Base-by-base conservation (phyloP, 2,797 vertebrate genomes). In the Acanthurus tractus region DNA sequence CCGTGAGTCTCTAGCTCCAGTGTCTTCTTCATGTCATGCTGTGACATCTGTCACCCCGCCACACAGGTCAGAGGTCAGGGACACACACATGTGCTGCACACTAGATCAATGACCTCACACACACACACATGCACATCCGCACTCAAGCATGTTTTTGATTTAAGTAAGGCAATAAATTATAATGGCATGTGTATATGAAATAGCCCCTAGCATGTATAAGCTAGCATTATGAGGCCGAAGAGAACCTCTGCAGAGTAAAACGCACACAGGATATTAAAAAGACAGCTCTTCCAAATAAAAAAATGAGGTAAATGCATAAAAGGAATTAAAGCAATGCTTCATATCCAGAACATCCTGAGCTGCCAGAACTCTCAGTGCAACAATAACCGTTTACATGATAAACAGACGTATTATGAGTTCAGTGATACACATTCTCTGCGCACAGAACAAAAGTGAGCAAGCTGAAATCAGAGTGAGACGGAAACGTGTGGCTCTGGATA, bases 31-130 rank as follows among this genome's bases (percentile, higher is more conserved):
- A 70, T 73, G 78, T 78, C 86, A 76, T 57, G 66, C 80, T 78
- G 56, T 72, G 82, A 89, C 89, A 92, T 92, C 89, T 92, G 89
- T 81, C 84, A 84, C 79, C 78, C 65, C 8, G 8, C 44, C 79
- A 80, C 67, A 75, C 0, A 0, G 73, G 90, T 93, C 88, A 88
- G 74, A 87, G 88, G 84, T 89, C 87, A 84, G 34, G 29, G 48
- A 72, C 75, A 83, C 75, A 73, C 56, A 72, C 42, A 22, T 38
- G 63, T 6, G 13, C 38, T 38, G 38, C 77, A 78, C 44, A 70
- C 49, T 25, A 23, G 56, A 79, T 70, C 54, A 63, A 63, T 42
- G 11, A 69, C 40, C 59, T 62, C 48, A 57, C 48, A 57, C 52
- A 55, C 46, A 72, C 74, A 82, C 75, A 72, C 56, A 71, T 40